phyloP scores from a whole-genome alignment of 2,888 invertebrate genomes.

The Patella ulyssiponensis region DNA sequence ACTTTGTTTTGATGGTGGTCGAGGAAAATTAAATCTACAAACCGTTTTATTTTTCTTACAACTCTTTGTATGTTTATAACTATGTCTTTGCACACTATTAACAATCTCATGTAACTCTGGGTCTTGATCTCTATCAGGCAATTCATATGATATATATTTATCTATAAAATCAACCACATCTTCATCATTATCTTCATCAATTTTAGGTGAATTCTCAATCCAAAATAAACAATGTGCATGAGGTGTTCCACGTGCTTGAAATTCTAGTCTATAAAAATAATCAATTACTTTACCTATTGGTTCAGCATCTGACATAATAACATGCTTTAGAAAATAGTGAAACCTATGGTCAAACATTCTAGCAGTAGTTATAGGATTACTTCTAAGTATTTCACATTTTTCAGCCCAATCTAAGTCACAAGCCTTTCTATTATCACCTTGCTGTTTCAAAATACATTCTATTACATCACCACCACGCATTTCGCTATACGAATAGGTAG shows the following conservation, averaged over 20 bases:
- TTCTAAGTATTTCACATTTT: constrained; percentile 23
- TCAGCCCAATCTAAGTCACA: constrained; percentile 25
- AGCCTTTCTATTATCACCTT: constrained; percentile 2
- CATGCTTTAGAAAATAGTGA: constrained; percentile 19
- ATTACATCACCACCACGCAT: constrained; percentile 20
- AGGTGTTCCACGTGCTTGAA: constrained; percentile 43
- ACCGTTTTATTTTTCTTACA: constrained; percentile 32
- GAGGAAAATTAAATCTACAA: constrained; percentile 43
- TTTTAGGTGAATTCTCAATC: constrained; percentile 32
- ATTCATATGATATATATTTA: constrained; percentile 36
- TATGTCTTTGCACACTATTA: constrained; percentile 33
- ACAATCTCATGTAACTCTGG: constrained; percentile 40
- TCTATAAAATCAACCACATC: constrained; percentile 33
- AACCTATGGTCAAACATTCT: constrained; percentile 29
- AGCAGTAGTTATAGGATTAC: constrained; percentile 27
- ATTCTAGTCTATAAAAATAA: constrained; percentile 42
- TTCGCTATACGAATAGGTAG: constrained; percentile 23
- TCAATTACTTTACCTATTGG: constrained; percentile 41
- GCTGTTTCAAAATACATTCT: constrained; percentile 20
- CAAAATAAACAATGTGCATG: constrained; percentile 42
- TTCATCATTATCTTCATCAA: constrained; percentile 25
- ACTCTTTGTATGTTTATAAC: constrained; percentile 34
- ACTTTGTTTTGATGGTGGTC: constrained; percentile 26
- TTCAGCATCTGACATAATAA: constrained; percentile 18
- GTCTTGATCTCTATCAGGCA: constrained; percentile 31